Base-by-base conservation (phyloP, 2,888 invertebrate genomes). In the Parnassius apollo region DNA sequence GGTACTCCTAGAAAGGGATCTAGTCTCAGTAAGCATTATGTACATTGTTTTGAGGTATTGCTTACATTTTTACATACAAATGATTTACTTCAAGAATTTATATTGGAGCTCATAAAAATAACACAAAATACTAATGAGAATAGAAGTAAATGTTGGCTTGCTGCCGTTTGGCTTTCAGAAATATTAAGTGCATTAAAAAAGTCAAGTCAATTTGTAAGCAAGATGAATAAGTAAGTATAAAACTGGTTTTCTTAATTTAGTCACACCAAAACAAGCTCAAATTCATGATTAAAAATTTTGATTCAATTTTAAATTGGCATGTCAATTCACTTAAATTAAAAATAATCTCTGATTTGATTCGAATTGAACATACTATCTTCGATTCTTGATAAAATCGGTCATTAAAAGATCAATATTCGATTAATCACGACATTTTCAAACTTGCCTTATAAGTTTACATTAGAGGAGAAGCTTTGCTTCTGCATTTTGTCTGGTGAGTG, bases 121-220 rank as follows among this genome's bases (percentile, higher is more conserved):
- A 83, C 91, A 25, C 78, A 90, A 67, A 73, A 75, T 61, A 75
- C 75, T 61, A 74, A 81, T 55, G 75, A 76, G 59, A 73, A 74
- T 42, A 67, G 71, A 9, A 71, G 79, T 18, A 91, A 76, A 74
- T 76, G 85, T 50, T 72, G 78, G 9, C 75, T 92, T 22, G 91
- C 93, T 67, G 88, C 93, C n/a, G 75, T 93, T 42, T 94, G 94
- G 94, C 78, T 93, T 22, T 87, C 86, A 58, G 84, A 92, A 71
- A 91, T 93, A 68, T 80, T 90, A 53, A 77, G 78, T 61, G 86
- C 92, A 65, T 78, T 87, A 42, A 72, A 82, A 54, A 93, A 87
- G 75, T 81, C 86, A 1, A 84, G 85, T 67, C 68, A 80, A 9
- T 86, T 87, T 71, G 67, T 74, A 45, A 71, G 72, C 35, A 83